These are phyloP conservation scores for Oryzias dopingdopingensis DNA, from an alignment of 2,797 vertebrate species.

Conservation along the genomic window DNA sequence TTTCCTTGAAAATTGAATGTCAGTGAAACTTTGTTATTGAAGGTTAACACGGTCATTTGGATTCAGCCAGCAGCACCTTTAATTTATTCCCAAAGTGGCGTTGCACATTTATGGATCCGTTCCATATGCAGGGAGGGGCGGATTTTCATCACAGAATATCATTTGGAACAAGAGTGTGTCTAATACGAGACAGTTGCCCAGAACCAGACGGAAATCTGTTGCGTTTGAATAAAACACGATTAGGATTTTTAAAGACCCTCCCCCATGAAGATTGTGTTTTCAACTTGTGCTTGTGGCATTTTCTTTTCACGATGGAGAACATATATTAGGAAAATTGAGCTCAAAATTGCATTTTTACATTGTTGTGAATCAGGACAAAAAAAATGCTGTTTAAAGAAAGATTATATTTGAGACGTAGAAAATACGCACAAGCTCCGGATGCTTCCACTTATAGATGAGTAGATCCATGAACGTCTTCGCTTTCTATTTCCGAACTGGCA, in stretches of 20 bases:
- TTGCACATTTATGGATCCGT: constrained; percentile 50
- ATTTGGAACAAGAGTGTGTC: constrained; percentile 21
- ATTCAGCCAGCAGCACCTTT: constrained; percentile 52
- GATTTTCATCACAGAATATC: constrained; percentile 37
- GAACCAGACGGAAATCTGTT: neutral
- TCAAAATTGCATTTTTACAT: no score
- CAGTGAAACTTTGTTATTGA: constrained; percentile 59
- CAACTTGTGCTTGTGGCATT: no score
- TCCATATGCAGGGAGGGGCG: constrained; percentile 31
- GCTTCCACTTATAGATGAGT: no score
- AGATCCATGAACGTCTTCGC: no score
- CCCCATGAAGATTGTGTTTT: no score
- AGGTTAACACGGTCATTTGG: constrained; percentile 65
- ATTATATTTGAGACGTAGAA: no score
- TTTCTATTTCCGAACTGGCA: no score
- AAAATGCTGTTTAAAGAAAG: no score
- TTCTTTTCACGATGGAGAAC: no score
- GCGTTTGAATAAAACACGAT: constrained; percentile 11
- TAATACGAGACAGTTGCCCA: constrained; percentile 18
- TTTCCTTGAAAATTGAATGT: constrained; percentile 47
- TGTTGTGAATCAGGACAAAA: no score
- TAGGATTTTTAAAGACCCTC: neutral
- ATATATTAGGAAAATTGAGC: no score
- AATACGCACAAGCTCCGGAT: no score
- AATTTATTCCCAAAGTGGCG: constrained; percentile 60